A percentile compares a stretch with the other conserved stretches of the same genome.
Conservation (phyloP, 2,888 invertebrate species). For the Pollenia amentaria region DNA sequence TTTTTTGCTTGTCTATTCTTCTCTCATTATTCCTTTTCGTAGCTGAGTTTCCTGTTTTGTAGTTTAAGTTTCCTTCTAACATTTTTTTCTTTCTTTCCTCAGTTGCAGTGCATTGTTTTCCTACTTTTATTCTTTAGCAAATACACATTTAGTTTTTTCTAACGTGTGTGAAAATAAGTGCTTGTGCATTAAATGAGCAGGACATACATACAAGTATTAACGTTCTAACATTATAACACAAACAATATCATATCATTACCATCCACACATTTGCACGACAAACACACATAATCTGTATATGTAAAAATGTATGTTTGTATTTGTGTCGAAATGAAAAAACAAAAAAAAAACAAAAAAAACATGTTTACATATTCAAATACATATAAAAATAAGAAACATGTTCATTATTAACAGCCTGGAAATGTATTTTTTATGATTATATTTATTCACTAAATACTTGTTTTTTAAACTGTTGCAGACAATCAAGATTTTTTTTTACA, state of each 20-base stretch:
- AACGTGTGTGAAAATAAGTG: slow-evolving; percentile 70
- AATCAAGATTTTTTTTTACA: too few species aligned
- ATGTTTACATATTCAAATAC: slow-evolving; percentile 16
- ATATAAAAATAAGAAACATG: slow-evolving; percentile 22
- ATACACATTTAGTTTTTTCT: slow-evolving; percentile 47
- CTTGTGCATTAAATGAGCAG: slow-evolving; percentile 56
- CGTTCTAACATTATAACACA: background rate
- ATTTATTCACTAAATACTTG: too few species aligned
- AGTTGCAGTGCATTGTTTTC: slow-evolving; percentile 63
- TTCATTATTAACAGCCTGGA: slow-evolving; percentile 40
- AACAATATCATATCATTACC: slow-evolving; percentile 15
- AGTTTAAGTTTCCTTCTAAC: slow-evolving; percentile 69
- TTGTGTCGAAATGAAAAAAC: background rate
- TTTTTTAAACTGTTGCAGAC: too few species aligned
- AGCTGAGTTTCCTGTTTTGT: slow-evolving; percentile 67
- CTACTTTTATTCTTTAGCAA: slow-evolving; percentile 36
- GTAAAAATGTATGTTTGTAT: background rate
- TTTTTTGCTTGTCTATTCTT: slow-evolving; percentile 17
- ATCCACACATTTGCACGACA: background rate
- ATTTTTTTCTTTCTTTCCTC: slow-evolving; percentile 48
- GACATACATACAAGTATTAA: background rate
- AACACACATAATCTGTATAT: background rate
- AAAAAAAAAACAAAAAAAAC: background rate
- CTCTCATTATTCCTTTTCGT: slow-evolving; percentile 36
- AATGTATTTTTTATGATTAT: slow-evolving; percentile 6